Evolutionary conservation across 2,888 invertebrate genomes (phyloP), one percentile per base, ranked within the genome.

Genomic region (Cephus nigrinus): DNA sequence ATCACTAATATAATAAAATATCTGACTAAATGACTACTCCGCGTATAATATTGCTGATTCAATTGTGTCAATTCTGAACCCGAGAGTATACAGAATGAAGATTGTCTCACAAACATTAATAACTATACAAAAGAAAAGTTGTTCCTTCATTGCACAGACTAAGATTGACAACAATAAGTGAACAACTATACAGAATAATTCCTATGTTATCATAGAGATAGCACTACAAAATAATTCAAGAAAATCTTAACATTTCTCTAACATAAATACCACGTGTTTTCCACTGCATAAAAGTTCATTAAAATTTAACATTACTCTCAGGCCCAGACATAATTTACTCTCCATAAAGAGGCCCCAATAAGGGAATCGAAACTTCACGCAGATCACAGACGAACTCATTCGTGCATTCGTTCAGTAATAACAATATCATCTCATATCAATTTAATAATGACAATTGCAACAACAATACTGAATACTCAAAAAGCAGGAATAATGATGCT

Each of bases 1-100:
- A 83, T 84, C 79, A 77, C 83, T 85, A 84, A 84, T 85, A 82
- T 82, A 83, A 87, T 86, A 86, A 86, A 85, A 85, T 86, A 85
- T 85, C 82, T 83, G 82, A 83, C 82, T 83, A 82, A 83, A 81
- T 85, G 85, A 84, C 82, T 86, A 84, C 80, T 85, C 79, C 82
- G 81, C 82, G 80, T 82, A 82, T 80, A 78, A 81, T 83, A 86
- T 85, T 86, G 84, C 84, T 85, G 84, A 83, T 83, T 82, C 80
- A 73, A 76, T 84, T 80, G 76, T 78, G 69, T 78, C 78, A 82
- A 73, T 77, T 78, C 77, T 75, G 76, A 82, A 81, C 82, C 75
- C 73, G 79, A 81, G 80, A 82, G 69, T 74, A 75, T 40, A 32
- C 23, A 71, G 9, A 30, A 32, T 33, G 12, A 55, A 55, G 23